Conservation (phyloP, 2,888 invertebrate species). For the Thumatha senex region DNA sequence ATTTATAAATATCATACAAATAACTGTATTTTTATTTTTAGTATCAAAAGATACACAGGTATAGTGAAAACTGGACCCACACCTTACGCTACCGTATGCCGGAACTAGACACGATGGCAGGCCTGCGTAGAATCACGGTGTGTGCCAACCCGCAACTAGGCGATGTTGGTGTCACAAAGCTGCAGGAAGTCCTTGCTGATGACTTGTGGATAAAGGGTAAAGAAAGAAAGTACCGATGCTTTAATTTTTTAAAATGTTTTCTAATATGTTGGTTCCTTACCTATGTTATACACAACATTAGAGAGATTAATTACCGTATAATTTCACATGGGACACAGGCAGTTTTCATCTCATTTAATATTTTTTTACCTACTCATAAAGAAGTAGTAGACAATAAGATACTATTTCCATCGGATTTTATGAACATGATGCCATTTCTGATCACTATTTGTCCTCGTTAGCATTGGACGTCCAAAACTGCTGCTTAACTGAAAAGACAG, state of each 20-base stretch:
- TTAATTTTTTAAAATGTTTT: too few species aligned
- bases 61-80: constrained; percentile 92
- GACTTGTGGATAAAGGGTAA: constrained; percentile 91
- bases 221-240: not conserved
- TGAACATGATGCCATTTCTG: too few species aligned
- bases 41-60: constrained; percentile 88
- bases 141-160: constrained; percentile 88
- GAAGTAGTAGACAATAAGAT: too few species aligned
- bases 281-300: too few species aligned
- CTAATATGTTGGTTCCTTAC: too few species aligned
- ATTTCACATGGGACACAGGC: too few species aligned
- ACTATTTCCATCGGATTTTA: too few species aligned
- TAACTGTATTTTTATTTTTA: constrained; percentile 42
- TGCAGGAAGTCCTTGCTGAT: constrained; percentile 88
- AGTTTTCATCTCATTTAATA: too few species aligned
- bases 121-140: constrained; percentile 87
- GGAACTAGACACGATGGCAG: constrained; percentile 88
- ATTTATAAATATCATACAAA: not conserved
- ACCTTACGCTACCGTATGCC: constrained; percentile 90
- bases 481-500: constrained; percentile 86
- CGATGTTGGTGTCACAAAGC: constrained; percentile 84
- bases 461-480: constrained; percentile 91
- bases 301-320: too few species aligned
- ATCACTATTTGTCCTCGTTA: too few species aligned
- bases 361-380: too few species aligned